These are phyloP conservation scores for Drosophila anceps DNA, from an alignment of 2,888 invertebrate species.

Conservation along the genomic window DNA sequence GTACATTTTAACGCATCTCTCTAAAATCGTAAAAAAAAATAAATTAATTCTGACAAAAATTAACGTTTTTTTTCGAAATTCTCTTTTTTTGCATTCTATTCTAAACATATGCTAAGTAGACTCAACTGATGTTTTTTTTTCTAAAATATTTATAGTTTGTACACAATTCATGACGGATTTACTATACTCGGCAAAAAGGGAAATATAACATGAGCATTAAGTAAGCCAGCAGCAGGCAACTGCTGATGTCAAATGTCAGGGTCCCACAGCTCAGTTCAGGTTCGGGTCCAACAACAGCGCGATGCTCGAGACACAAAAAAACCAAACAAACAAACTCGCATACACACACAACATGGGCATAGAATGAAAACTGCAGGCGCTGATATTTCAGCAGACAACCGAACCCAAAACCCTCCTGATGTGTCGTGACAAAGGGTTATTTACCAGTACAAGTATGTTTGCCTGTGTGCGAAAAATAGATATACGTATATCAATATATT, in stretches of 20 bases:
- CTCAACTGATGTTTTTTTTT: not conserved
- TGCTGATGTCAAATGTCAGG: constrained; percentile 41
- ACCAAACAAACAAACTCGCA: not conserved
- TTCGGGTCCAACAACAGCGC: constrained; percentile 23
- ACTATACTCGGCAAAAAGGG: not conserved
- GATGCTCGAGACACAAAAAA: constrained; percentile 27
- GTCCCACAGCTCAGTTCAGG: constrained; percentile 10
- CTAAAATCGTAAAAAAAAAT: no score
- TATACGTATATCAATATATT: constrained; percentile 5
- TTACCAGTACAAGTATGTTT: constrained; percentile 11
- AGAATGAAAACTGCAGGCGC: constrained; percentile 74
- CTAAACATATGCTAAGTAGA: no score
- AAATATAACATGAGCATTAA: constrained; percentile 11
- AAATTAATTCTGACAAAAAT: no score
- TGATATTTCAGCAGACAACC: constrained; percentile 32
- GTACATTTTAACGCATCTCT: no score
- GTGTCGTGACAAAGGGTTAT: constrained; percentile 66
- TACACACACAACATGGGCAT: constrained; percentile 64
- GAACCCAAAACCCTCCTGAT: constrained; percentile 35
- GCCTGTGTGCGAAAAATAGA: constrained; percentile 5
- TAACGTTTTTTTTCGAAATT: no score
- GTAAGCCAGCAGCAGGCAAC: constrained; percentile 5
- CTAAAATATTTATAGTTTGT: not conserved
- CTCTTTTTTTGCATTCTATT: no score
- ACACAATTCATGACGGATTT: not conserved